A percentile compares a stretch with the other conserved stretches of the same genome.
Conservation (phyloP, 2,888 invertebrate genomes). For the Euspilapteryx auroguttella region DNA sequence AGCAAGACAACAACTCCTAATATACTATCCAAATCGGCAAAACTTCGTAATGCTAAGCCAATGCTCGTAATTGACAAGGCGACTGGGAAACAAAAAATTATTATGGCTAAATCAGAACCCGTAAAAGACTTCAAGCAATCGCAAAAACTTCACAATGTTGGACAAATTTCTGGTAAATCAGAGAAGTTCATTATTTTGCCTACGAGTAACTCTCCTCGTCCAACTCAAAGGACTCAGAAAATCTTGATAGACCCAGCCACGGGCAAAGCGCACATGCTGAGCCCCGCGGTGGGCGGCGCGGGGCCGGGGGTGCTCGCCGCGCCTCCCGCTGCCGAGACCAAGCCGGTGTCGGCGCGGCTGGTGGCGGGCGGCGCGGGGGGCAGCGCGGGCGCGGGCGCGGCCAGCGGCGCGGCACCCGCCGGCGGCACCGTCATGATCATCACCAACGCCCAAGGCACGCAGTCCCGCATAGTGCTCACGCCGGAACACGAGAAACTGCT, state of each 20-base stretch:
- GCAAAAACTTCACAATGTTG: background rate
- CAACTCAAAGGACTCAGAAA: conserved; percentile 33
- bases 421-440: conserved; percentile 65
- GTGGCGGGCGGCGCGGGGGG: conserved; percentile 31
- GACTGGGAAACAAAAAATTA: conserved; percentile 48
- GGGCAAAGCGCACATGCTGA: conserved; percentile 44
- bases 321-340: conserved; percentile 25
- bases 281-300: conserved; percentile 21
- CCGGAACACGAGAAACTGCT: conserved; percentile 64
- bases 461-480: conserved; percentile 61
- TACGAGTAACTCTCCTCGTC: conserved; percentile 27
- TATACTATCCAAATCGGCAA: conserved; percentile 49
- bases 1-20: conserved; percentile 44
- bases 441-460: conserved; percentile 64
- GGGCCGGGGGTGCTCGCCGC: conserved; percentile 32
- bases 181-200: conserved; percentile 51
- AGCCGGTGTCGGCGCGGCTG: conserved; percentile 40
- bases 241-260: conserved; percentile 51
- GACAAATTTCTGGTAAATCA: conserved; percentile 21
- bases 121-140: conserved; percentile 5
- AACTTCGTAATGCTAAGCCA: conserved; percentile 42
- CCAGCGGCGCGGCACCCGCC: conserved; percentile 31
- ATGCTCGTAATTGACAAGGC: conserved; percentile 48
- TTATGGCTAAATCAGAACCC: conserved; percentile 39
- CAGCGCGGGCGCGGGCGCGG: conserved; percentile 37